Evolutionary conservation across 1,140 invertebrate genomes (phyloP).

Genomic region (Bombus waltoni): DNA sequence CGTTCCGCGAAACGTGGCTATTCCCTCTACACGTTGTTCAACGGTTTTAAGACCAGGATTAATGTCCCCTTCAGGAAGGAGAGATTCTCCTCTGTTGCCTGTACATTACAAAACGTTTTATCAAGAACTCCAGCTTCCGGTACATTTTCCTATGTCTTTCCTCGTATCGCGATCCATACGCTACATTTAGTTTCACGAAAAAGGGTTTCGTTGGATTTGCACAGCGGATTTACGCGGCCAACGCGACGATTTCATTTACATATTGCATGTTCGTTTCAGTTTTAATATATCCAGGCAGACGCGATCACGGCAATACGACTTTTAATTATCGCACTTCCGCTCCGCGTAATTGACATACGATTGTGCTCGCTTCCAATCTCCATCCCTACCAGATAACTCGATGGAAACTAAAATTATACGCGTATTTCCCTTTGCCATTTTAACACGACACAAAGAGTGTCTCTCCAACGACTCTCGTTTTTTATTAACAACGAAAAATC

Average conservation of each 20-base stretch:
- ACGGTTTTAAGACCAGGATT: not conserved
- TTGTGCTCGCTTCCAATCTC: not conserved
- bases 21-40: not conserved
- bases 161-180: not conserved
- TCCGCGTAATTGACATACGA: conserved; percentile 23
- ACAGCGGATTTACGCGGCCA: too few species aligned
- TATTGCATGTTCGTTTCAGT: not conserved
- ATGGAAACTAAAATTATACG: conserved; percentile 16
- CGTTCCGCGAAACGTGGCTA: too few species aligned
- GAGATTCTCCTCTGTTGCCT: not conserved
- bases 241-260: conserved; percentile 3
- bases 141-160: not conserved
- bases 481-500: not conserved
- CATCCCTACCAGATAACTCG: not conserved
- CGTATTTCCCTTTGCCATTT: not conserved
- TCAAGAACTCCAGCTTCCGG: not conserved
- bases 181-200: not conserved
- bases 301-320: not conserved
- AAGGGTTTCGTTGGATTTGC: conserved; percentile 10
- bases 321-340: conserved; percentile 27
- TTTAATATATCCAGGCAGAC: conserved; percentile 12
- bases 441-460: not conserved
- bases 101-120: not conserved
- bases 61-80: not conserved
- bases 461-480: not conserved